Evolutionary conservation across 2,113 vertebrate species (phyloP).

Genomic region (Nettapus auritus): DNA sequence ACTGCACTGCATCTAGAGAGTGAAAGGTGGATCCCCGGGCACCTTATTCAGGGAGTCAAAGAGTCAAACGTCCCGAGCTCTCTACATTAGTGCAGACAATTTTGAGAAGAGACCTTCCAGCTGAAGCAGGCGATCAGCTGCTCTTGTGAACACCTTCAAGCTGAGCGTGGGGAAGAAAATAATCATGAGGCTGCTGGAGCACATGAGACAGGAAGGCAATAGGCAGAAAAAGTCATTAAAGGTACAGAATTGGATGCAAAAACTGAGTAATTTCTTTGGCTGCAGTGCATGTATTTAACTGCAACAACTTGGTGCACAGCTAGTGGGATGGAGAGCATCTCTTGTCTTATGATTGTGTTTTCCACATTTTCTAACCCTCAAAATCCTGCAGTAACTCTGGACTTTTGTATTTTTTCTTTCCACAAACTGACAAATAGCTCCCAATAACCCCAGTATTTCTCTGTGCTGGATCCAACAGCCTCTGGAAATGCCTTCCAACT

Average conservation of each 20-base stretch:
- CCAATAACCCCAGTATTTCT: background rate
- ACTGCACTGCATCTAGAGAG: background rate
- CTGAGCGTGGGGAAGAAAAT: background rate
- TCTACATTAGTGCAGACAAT: background rate
- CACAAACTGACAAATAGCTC: background rate
- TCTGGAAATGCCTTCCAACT: background rate
- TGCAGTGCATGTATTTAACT: background rate
- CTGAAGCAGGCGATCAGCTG: background rate
- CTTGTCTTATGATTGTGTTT: background rate
- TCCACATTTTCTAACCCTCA: background rate
- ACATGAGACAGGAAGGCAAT: background rate
- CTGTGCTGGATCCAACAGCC: background rate
- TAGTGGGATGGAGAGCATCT: background rate
- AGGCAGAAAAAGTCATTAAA: background rate
- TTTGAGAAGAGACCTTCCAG: background rate
- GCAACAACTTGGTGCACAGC: background rate
- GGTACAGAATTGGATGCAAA: background rate
- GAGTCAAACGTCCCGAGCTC: rapidly evolving
- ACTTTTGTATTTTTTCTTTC: background rate
- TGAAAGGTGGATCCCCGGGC: background rate
- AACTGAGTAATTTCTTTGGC: background rate
- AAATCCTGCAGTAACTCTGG: background rate
- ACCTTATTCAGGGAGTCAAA: background rate
- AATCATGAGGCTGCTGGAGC: background rate
- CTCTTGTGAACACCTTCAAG: background rate